phyloP scores from a whole-genome alignment of 2,888 invertebrate species.

The Cenopis cana region DNA sequence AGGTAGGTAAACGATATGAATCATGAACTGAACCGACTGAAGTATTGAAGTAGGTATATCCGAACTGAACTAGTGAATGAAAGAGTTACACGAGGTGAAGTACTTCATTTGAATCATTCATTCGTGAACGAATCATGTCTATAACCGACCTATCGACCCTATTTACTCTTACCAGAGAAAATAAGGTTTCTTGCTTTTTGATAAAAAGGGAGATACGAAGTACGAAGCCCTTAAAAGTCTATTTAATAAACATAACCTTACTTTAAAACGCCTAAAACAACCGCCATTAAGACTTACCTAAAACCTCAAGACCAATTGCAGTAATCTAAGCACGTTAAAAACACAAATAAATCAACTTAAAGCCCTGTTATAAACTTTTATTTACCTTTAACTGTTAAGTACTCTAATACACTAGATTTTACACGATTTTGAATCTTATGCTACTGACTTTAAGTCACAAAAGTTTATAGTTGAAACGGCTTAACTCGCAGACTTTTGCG shows the following conservation, averaged over 20 bases:
- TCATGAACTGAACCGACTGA: no score
- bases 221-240: not conserved
- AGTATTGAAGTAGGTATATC: no score
- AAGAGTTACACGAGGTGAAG: no score
- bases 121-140: no score
- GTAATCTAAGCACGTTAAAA: slow-evolving; percentile 33
- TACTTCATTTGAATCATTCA: no score
- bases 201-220: not conserved
- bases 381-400: slow-evolving; percentile 47
- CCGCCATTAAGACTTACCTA: slow-evolving; percentile 16
- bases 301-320: slow-evolving; percentile 29
- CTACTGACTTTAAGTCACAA: not conserved
- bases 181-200: no score
- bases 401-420: slow-evolving; percentile 41
- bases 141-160: no score
- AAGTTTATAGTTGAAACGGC: not conserved
- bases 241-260: slow-evolving; percentile 2
- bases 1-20: no score
- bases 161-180: no score
- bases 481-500: not conserved
- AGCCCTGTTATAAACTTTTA: slow-evolving; percentile 42
- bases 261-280: not conserved
- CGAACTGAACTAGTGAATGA: no score
- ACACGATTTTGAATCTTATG: slow-evolving; percentile 4
- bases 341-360: slow-evolving; percentile 38